These are phyloP conservation scores for Hippolais icterina DNA, from an alignment of 2,113 vertebrate genomes.

Conservation along the genomic window DNA sequence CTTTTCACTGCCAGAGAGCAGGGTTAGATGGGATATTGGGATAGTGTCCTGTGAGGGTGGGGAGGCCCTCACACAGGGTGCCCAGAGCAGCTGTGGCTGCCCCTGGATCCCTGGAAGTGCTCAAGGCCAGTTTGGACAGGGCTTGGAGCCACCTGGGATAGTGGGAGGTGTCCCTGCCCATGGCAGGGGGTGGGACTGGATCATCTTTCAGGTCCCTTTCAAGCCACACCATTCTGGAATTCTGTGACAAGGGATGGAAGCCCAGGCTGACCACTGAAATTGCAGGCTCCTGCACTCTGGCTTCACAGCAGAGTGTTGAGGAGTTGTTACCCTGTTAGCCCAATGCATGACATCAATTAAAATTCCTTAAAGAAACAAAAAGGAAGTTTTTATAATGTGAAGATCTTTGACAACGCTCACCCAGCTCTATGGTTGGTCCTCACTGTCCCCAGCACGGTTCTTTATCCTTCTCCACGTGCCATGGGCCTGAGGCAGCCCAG, in stretches of 20 bases:
- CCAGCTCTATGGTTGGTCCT: accelerated
- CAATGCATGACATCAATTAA: background rate
- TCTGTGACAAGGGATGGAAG: background rate
- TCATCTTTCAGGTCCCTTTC: background rate
- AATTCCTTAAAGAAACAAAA: background rate
- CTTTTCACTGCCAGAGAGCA: background rate
- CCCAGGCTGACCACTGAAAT: background rate
- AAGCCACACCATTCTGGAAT: background rate
- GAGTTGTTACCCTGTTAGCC: background rate
- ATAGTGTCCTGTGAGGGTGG: accelerated
- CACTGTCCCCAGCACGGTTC: background rate
- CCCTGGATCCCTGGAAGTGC: background rate
- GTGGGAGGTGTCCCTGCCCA: background rate
- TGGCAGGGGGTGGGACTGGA: background rate
- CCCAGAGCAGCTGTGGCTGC: background rate
- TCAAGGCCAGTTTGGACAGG: accelerated
- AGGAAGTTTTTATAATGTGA: background rate
- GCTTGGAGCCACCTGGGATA: accelerated
- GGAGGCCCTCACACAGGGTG: background rate
- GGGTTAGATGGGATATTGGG: background rate
- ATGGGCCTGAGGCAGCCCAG: background rate
- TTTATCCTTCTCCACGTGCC: background rate
- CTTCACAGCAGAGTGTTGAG: accelerated
- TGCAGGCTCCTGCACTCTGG: background rate
- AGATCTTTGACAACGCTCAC: background rate